Evolutionary conservation across 2,797 vertebrate species (phyloP), one percentile per base, ranked within the genome.

Genomic region (Aselliscus stoliczkanus): DNA sequence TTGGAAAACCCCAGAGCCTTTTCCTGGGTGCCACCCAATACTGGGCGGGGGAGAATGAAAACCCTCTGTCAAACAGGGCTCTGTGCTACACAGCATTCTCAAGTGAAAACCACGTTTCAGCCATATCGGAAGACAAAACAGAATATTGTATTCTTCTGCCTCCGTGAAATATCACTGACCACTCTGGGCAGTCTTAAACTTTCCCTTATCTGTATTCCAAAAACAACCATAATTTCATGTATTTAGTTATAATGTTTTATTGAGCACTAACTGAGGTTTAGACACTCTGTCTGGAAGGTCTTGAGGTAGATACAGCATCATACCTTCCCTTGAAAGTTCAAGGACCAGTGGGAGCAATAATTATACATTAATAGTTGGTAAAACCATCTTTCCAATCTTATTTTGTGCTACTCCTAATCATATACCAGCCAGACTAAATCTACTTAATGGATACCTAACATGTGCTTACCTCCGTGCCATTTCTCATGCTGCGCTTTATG

Each of bases 71-170:
- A 52, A 25, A 73, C 34, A 67, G 39, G 31, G 12, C 67, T 77
- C 27, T 73, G 18, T 67, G 13, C 12, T 50, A 90, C 70, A 85
- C 47, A 18, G 1, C 84, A 58, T 70, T 80, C 67, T 95, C 31
- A 44, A 52, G 23, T 89, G n/a, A 94, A 80, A 80, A 37, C 52
- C 54, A 65, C 17, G 34, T n/a, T 92, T 93, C 73, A 52, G 15
- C 90, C 75, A 42, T 29, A 85, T 77, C 76, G 95, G 60, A 47
- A 87, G 47, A 70, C 84, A 94, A 87, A 81, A 37, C 13, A 93
- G 62, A 67, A 93, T 58, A 62, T 69, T 89, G 20, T 82, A 8
- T 80, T 84, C 42, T 65, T 2, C 44, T 58, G 17, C 23, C 31
- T 85, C 47, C 4, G 2, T 82, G 70, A 88, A 88, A n/a, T 88